These are phyloP conservation scores for Eupithecia vulgata DNA, from an alignment of 2,888 invertebrate genomes.

Conservation along the genomic window DNA sequence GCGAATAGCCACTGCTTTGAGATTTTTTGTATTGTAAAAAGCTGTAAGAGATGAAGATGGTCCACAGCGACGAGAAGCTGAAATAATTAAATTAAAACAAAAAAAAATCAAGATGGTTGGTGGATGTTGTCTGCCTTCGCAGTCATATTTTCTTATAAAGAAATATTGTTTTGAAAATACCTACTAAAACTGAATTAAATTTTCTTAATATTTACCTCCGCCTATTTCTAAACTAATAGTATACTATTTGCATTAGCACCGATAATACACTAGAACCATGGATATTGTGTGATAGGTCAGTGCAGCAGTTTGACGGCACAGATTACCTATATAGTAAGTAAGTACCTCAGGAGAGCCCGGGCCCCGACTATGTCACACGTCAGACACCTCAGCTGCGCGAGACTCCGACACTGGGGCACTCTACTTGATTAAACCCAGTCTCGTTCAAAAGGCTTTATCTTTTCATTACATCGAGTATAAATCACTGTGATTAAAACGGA, in stretches of 20 bases:
- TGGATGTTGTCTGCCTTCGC: not conserved
- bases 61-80: not conserved
- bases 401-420: not conserved
- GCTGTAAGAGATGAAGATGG: not conserved
- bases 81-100: not conserved
- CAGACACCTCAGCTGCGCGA: not conserved
- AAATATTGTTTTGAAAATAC: too few relatives aligned
- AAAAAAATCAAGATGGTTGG: not conserved
- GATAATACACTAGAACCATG: not conserved
- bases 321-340: too few relatives aligned
- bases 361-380: not conserved
- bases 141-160: not conserved
- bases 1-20: not conserved
- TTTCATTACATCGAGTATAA: not conserved
- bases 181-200: too few relatives aligned
- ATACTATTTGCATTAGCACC: too few relatives aligned
- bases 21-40: not conserved
- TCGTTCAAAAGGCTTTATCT: not conserved
- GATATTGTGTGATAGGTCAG: not conserved
- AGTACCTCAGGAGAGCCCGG: not conserved
- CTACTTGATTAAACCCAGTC: not conserved
- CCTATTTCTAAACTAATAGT: too few relatives aligned
- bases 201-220: too few relatives aligned
- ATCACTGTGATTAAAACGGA: not conserved
- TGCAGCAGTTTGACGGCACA: not conserved